Evolutionary conservation across 2,888 invertebrate genomes (phyloP).

Genomic region (Drosophila suboccidentalis): DNA sequence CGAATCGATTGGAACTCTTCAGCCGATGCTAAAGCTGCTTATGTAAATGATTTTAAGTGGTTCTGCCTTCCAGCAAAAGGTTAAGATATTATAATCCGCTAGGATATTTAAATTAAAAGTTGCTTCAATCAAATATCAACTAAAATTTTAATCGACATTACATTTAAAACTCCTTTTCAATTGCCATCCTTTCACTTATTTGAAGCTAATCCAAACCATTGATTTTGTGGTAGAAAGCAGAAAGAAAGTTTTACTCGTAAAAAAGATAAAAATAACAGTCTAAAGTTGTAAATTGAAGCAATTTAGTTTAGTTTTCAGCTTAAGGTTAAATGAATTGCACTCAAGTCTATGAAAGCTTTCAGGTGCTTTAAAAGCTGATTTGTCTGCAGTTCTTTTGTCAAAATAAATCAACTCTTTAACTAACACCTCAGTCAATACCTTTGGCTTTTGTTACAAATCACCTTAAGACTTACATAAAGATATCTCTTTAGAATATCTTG

Average conservation of each 20-base stretch:
- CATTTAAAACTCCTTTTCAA: neutral
- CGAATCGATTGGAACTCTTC: conserved; percentile 27
- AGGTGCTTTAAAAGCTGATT: neutral
- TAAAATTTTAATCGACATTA: neutral
- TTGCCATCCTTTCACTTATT: neutral
- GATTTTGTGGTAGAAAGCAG: neutral
- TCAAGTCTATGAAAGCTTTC: neutral
- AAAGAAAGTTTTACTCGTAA: neutral
- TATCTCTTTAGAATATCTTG: neutral
- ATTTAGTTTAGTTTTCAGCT: conserved; percentile 5
- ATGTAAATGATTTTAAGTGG: conserved; percentile 70
- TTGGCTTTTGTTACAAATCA: neutral
- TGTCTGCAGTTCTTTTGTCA: neutral
- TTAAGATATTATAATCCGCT: conserved; percentile 4
- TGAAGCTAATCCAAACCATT: neutral
- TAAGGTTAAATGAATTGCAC: conserved; percentile 7
- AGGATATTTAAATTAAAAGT: conserved; percentile 5
- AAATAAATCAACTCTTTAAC: conserved; percentile 3
- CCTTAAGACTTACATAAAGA: neutral
- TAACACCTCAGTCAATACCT: neutral
- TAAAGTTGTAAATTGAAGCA: conserved; percentile 5
- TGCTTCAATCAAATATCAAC: neutral
- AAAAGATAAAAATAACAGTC: neutral
- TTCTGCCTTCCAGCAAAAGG: conserved; percentile 13
- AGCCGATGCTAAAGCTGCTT: conserved; percentile 62